Evolutionary conservation across 2,888 invertebrate genomes (phyloP).

Genomic region (Cactoblastis cactorum): DNA sequence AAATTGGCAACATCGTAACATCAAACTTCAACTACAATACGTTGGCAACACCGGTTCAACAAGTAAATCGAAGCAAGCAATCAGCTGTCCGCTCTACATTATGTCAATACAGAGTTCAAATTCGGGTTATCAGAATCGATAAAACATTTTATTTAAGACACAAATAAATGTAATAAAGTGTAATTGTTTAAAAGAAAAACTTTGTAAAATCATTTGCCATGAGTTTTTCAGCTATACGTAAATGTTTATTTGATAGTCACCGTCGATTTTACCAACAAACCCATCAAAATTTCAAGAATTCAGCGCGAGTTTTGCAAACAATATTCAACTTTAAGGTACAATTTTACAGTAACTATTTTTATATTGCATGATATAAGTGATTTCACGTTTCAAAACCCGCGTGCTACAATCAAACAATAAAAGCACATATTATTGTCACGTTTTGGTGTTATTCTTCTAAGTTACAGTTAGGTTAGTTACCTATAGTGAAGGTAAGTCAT

Average conservation of each 20-base stretch:
- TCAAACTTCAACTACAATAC: too few species aligned
- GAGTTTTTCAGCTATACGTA: constrained; percentile 46
- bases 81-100: neutral
- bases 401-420: neutral
- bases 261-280: constrained; percentile 34
- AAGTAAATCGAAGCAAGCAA: neutral
- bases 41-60: too few species aligned
- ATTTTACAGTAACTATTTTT: constrained; percentile 19
- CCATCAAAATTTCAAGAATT: constrained; percentile 26
- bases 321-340: constrained; percentile 58
- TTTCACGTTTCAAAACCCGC: neutral
- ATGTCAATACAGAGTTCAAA: constrained; percentile 54
- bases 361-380: constrained; percentile 19
- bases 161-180: constrained; percentile 36
- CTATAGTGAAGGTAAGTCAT: neutral
- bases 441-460: neutral
- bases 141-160: constrained; percentile 37
- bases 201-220: constrained; percentile 29
- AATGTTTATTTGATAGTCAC: constrained; percentile 37
- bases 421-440: neutral
- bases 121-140: constrained; percentile 68
- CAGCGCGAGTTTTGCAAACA: constrained; percentile 32
- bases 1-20: neutral
- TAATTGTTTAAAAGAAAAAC: constrained; percentile 5
- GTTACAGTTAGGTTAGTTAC: neutral